These are phyloP conservation scores for Styela clava DNA, from an alignment of 23 tunicate genomes.

Conservation along the genomic window DNA sequence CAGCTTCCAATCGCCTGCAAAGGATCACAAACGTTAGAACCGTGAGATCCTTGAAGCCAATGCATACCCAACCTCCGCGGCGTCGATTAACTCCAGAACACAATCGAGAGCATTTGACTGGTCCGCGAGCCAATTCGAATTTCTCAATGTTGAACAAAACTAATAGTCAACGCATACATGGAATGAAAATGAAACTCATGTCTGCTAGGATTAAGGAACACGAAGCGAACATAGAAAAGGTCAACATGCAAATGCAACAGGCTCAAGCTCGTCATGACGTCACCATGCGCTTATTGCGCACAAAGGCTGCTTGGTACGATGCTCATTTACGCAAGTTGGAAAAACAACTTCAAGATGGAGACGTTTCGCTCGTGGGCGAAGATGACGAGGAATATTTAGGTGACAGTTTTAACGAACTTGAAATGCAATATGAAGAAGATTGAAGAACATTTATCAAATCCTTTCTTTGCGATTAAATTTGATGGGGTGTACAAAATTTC, in stretches of 20 bases:
- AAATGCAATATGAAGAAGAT: slow-evolving; percentile 14
- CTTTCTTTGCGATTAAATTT: no score
- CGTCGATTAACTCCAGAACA: background rate
- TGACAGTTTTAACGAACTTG: background rate
- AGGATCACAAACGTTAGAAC: slow-evolving; percentile 5
- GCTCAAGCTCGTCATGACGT: slow-evolving; percentile 22
- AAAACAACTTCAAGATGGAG: background rate
- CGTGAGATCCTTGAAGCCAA: slow-evolving; percentile 15
- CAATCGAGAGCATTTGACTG: background rate
- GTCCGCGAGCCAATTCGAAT: background rate
- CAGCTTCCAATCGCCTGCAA: background rate
- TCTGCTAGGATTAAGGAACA: slow-evolving; percentile 18
- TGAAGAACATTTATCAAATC: no score
- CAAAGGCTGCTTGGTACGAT: slow-evolving; percentile 29
- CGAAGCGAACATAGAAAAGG: slow-evolving; percentile 13
- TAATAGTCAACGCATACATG: background rate
- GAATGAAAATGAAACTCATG: slow-evolving; percentile 11
- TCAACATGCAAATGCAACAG: slow-evolving; percentile 16
- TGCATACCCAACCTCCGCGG: background rate
- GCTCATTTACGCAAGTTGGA: slow-evolving; percentile 21
- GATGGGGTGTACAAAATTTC: no score
- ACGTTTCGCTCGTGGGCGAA: slow-evolving; percentile 2
- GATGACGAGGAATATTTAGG: slow-evolving; percentile 13
- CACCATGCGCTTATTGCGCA: slow-evolving; percentile 14
- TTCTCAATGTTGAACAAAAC: background rate